Evolutionary conservation across 2,797 vertebrate species (phyloP).

Genomic region (Iguana delicatissima): DNA sequence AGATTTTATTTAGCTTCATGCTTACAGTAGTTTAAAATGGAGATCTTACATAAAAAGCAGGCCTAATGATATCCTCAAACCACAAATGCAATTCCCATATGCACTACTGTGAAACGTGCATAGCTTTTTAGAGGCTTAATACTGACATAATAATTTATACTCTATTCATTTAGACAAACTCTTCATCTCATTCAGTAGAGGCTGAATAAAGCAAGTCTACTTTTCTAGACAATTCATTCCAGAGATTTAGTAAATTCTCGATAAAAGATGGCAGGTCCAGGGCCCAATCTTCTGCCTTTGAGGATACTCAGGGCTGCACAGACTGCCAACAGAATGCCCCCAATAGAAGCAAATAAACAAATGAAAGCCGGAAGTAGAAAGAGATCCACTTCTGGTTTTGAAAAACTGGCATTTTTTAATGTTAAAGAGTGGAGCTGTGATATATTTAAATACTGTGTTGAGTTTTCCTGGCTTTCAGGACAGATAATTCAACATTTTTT

Average conservation of each 20-base stretch:
- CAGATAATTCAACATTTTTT: too few species aligned
- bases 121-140: accelerated
- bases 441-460: too few species aligned
- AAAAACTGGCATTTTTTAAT: too few species aligned
- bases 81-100: constrained; percentile 14
- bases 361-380: too few species aligned
- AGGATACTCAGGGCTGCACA: too few species aligned
- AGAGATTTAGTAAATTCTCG: neutral
- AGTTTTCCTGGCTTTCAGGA: too few species aligned
- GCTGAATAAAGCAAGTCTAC: constrained; percentile 22
- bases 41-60: constrained; percentile 11
- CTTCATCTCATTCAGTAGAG: neutral
- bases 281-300: too few species aligned
- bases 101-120: neutral
- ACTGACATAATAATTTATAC: neutral
- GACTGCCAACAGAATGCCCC: too few species aligned
- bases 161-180: constrained; percentile 5
- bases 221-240: constrained; percentile 14
- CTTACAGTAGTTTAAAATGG: constrained; percentile 2
- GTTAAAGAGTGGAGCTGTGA: too few species aligned
- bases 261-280: neutral
- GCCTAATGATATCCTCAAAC: constrained; percentile 9
- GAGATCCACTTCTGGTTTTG: too few species aligned
- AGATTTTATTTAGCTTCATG: constrained; percentile 11
- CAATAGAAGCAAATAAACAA: too few species aligned